Base-by-base conservation (phyloP, 2,888 invertebrate species). In the Parnassius orleans region DNA sequence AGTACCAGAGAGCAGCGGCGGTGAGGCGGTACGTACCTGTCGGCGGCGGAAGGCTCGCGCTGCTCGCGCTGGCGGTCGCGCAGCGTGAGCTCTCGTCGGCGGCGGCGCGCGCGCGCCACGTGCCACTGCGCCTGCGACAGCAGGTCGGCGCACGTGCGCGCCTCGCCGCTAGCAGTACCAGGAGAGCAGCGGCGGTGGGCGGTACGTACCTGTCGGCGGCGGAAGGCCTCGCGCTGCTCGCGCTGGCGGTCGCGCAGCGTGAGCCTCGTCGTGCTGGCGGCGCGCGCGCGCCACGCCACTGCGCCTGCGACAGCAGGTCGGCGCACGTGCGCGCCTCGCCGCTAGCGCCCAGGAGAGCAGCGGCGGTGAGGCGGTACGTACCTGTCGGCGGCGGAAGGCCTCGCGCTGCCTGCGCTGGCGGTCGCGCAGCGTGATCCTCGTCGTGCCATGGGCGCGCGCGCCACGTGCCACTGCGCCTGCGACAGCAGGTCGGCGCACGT, bases 91-190 rank as follows among this genome's bases (percentile, higher is more conserved):
- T 99, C 86, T 42, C 98, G 83, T 98, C 98, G 82, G 60, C 98
- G 95, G 72, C 97, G 59, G 74, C 53, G 98, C 98, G 98, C 98
- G 74, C 99, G 92, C 1, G 96, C 95, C 60, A 99, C 98, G 84
- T 99, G 98, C 87, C 98, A 98, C 80, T 99, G 98, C 10, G 99
- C 99, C 89, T 98, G 98, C 33, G 97, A 97, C 63, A 99, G 92
- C 75, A 99, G 92, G 93, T 99, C 99, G 74, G 97, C 97, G 83
- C 99, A 99, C 69, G 97, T 96, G 61, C 97, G 93, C 1, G 98
- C 97, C 85, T 99, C 98, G 14, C 94, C 92, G 24, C 24, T 24
- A 24, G 24, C 43, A 10, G 10, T 43, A 46, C 46, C 46, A 46
- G 46, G 46, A 46, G 46, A 12, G 12, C 46, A 46, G 10, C 11